Base-by-base conservation (phyloP, 2,113 vertebrate genomes). In the Poeciliopsis occidentalis region DNA sequence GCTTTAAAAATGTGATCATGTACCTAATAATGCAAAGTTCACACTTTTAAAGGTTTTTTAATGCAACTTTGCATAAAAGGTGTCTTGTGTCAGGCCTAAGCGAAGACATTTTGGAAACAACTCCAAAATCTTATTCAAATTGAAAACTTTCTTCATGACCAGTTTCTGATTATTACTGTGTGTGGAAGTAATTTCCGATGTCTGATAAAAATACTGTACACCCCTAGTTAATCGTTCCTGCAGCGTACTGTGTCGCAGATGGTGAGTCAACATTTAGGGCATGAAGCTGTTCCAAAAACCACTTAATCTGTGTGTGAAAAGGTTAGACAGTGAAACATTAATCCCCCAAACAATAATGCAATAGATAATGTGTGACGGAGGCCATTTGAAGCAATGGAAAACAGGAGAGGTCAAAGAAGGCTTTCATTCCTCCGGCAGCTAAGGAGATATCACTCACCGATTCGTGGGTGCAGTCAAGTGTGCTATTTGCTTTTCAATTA, bases 401-500 rank as follows among this genome's bases (percentile, higher is more conserved):
- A 85, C 75, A 74, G 69, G 74, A 71, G 71, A 17, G 73, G 69
- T 17, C 44, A 17, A 19, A 47, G 44, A 47, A 62, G 75, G 57
- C 34, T 47, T n/a, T 79, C 89, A 93, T 93, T 92, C 92, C 92
- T 90, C 78, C 0, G 74, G 88, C 90, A 92, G 86, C 92, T 91
- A 93, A 91, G 92, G 91, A 92, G 89, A 89, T 76, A 91, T 90
- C 89, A 85, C 91, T 91, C 89, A 91, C 83, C 27, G 83, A 85
- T 88, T 90, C 83, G 83, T 78, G 80, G 86, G 91, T 87, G 89
- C 90, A 88, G 82, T 91, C 91, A 88, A 80, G 87, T 88, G 90
- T 91, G 69, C 88, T 93, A 92, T 93, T 93, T 93, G 81, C 88
- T 89, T 92, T 93, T 90, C 91, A 93, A 93, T 93, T 93, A 93